Percentiles rank a stretch among this genome's conserved stretches.
phyloP scores from a whole-genome alignment of 2,888 invertebrate genomes.

The Alsophila aescularia region DNA sequence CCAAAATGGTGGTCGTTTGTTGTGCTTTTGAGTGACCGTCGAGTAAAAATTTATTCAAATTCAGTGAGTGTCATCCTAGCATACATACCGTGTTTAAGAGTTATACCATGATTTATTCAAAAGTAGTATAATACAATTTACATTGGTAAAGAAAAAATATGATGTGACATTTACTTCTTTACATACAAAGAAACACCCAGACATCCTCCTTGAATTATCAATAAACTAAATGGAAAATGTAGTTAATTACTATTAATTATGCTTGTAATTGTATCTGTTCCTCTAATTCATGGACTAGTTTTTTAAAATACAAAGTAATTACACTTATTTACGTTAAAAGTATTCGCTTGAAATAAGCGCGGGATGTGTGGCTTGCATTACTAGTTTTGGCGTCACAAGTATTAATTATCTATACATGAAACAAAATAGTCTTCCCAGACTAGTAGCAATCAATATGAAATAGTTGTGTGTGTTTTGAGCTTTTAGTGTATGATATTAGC shows the following conservation, averaged over 20 bases:
- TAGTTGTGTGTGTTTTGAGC: neutral
- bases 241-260: neutral
- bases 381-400: conserved; percentile 64
- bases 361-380: conserved; percentile 64
- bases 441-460: neutral
- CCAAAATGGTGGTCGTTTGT: conserved; percentile 85
- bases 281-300: neutral
- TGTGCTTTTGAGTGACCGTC: conserved; percentile 72
- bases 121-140: neutral
- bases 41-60: conserved; percentile 40
- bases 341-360: conserved; percentile 64
- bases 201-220: conserved; percentile 22
- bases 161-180: conserved; percentile 11
- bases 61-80: conserved; percentile 11
- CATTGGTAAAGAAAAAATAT: neutral
- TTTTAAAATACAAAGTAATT: no score
- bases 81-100: neutral
- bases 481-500: neutral
- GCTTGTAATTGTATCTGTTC: neutral
- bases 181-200: conserved; percentile 26
- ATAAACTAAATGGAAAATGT: conserved; percentile 4
- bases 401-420: conserved; percentile 33
- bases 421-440: neutral
- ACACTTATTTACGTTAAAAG: neutral
- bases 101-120: neutral